A percentile compares a stretch with the other conserved stretches of the same genome.
These are phyloP conservation scores for Saimiri boliviensis DNA, from an alignment of 2,113 vertebrate genomes.

Conservation along the genomic window DNA sequence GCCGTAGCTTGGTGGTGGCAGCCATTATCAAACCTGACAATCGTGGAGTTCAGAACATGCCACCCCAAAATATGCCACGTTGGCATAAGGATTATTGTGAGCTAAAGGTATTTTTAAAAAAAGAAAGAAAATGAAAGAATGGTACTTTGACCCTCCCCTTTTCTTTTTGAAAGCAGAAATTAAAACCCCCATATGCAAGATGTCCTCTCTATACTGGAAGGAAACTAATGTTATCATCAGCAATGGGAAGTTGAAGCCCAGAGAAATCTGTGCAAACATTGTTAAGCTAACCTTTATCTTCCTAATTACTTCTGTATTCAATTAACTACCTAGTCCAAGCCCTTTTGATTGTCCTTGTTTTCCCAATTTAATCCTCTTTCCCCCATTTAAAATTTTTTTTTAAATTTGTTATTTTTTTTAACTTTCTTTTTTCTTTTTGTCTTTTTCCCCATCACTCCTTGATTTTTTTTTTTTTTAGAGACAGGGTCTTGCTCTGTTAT, in stretches of 20 bases:
- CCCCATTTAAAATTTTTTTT: no score
- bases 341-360: no score
- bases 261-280: not conserved
- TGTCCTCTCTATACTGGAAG: not conserved
- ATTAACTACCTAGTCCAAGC: not conserved
- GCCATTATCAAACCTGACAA: not conserved
- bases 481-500: not conserved
- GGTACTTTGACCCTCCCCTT: not conserved
- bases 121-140: not conserved
- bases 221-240: not conserved
- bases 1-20: not conserved
- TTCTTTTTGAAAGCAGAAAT: not conserved
- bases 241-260: not conserved
- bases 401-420: no score
- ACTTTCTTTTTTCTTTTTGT: no score
- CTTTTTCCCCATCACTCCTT: no score
- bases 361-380: not conserved
- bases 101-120: not conserved
- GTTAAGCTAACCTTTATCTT: not conserved
- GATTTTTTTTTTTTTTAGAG: no score
- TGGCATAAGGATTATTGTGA: not conserved
- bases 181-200: not conserved
- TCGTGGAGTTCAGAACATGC: not conserved
- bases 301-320: not conserved
- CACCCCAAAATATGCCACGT: not conserved